Evolutionary conservation across 2,113 vertebrate genomes (phyloP).

Genomic region (Pipra filicauda): DNA sequence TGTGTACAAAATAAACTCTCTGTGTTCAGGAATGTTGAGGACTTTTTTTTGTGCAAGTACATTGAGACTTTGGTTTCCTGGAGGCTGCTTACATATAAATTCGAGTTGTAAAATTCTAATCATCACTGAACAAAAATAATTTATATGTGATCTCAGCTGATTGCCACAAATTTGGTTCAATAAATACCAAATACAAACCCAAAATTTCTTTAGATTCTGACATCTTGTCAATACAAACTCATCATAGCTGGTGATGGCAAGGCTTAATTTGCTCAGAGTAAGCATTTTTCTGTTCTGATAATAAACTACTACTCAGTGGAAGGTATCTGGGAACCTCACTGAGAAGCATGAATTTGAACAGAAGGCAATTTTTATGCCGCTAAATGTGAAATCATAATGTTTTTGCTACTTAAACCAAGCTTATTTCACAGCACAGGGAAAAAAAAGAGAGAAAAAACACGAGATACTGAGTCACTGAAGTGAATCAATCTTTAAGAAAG

Average conservation of each 20-base stretch:
- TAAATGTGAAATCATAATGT: constrained; percentile 71
- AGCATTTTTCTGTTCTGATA: constrained; percentile 14
- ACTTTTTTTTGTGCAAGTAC: background rate
- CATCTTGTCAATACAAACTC: background rate
- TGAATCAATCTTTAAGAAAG: constrained; percentile 27
- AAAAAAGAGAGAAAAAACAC: background rate
- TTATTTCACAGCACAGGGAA: constrained; percentile 58
- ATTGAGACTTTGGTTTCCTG: background rate
- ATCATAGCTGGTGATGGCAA: background rate
- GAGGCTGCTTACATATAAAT: background rate
- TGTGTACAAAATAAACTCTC: background rate
- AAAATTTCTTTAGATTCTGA: background rate
- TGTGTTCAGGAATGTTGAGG: background rate
- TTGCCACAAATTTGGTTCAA: background rate
- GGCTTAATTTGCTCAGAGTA: background rate
- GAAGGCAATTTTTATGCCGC: constrained; percentile 64
- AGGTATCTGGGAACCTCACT: constrained; percentile 49
- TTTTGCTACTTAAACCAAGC: constrained; percentile 65
- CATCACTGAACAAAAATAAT: background rate
- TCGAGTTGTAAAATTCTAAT: background rate
- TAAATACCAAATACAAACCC: background rate
- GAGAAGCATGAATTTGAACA: constrained; percentile 61
- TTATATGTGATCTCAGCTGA: background rate
- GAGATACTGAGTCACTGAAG: constrained; percentile 15
- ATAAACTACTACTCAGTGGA: constrained; percentile 19